These are phyloP conservation scores for Ceuthmochares aereus DNA, from an alignment of 2,113 vertebrate genomes.

Conservation along the genomic window DNA sequence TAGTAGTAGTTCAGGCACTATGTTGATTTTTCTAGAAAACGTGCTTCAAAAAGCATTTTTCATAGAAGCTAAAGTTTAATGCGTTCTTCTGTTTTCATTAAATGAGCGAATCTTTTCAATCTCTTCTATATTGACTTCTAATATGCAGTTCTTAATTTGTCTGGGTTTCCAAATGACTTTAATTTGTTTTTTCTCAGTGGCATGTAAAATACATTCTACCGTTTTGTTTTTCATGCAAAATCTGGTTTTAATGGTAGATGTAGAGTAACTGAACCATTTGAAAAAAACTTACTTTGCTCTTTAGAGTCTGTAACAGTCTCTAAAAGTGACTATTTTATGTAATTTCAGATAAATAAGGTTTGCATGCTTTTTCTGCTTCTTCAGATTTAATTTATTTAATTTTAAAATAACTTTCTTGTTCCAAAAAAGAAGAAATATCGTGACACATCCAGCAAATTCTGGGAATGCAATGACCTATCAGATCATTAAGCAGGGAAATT, in stretches of 20 bases:
- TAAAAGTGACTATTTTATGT: not conserved
- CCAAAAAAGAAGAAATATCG: not conserved
- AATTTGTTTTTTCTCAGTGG: not conserved
- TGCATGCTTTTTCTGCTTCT: not conserved
- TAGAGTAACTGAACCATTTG: not conserved
- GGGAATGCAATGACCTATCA: not conserved
- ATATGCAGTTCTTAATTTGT: not conserved
- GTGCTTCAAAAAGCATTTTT: not conserved
- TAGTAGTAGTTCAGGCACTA: not conserved
- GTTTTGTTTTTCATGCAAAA: not conserved
- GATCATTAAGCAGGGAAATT: not conserved
- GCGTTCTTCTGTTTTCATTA: not conserved
- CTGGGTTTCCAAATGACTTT: not conserved
- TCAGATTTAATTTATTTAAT: not conserved
- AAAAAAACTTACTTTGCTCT: not conserved
- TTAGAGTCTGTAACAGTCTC: not conserved
- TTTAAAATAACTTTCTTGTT: not conserved
- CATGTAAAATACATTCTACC: not conserved
- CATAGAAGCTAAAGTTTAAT: not conserved
- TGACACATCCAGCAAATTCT: not conserved
- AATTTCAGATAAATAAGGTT: not conserved
- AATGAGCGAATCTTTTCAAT: not conserved
- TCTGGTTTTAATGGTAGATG: not conserved
- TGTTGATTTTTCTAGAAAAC: not conserved
- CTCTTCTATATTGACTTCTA: not conserved